A percentile compares a stretch with the other conserved stretches of the same genome.
Conservation (phyloP, 2,888 invertebrate species). For the Calliopum simillimum region DNA sequence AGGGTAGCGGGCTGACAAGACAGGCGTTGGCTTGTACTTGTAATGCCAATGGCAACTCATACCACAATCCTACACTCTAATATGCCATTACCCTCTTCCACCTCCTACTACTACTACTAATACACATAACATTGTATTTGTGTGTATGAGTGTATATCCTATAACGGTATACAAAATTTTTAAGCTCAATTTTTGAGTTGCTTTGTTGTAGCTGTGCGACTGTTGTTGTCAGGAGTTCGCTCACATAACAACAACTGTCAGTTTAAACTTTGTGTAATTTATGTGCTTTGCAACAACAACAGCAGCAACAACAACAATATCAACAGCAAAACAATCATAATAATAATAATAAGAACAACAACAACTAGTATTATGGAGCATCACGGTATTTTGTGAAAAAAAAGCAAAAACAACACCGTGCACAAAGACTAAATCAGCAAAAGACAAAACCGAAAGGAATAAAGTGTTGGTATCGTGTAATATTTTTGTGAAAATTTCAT, state of each 20-base stretch:
- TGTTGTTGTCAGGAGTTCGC: background rate
- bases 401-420: too few species aligned
- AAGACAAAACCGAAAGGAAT: background rate
- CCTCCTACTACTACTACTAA: background rate
- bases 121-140: background rate
- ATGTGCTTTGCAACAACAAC: slow-evolving; percentile 19
- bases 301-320: background rate
- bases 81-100: background rate
- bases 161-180: too few species aligned
- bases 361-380: background rate
- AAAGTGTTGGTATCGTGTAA: slow-evolving; percentile 11
- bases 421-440: background rate
- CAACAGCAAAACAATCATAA: background rate
- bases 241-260: slow-evolving; percentile 31
- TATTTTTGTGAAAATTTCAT: slow-evolving; percentile 31
- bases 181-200: slow-evolving; percentile 19
- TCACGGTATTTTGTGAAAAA: too few species aligned
- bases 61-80: background rate
- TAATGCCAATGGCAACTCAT: background rate
- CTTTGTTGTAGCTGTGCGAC: background rate
- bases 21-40: background rate
- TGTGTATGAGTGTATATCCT: too few species aligned
- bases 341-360: slow-evolving; percentile 7
- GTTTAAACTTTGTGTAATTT: slow-evolving; percentile 33
- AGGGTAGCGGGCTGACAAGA: background rate